These are phyloP conservation scores for Channa striata DNA, from an alignment of 2,797 vertebrate genomes.

Conservation along the genomic window DNA sequence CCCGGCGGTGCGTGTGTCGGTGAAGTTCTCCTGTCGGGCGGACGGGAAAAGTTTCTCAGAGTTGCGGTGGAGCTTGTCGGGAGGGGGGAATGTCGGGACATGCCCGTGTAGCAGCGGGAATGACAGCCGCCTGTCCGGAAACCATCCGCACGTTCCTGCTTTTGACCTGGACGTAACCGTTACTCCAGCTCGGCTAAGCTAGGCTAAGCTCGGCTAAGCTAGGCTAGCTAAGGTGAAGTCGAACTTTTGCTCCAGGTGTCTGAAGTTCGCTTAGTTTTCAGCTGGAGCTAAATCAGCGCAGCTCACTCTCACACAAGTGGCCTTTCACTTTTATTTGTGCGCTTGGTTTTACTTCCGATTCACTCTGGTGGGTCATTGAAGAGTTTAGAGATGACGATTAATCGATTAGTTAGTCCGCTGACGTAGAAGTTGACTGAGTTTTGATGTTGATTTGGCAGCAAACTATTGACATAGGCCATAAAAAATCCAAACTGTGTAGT, in stretches of 20 bases:
- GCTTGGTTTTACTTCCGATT: background rate
- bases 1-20: background rate
- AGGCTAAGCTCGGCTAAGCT: background rate
- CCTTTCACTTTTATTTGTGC: background rate
- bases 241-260: background rate
- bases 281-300: background rate
- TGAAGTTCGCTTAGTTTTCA: background rate
- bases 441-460: background rate
- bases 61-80: slow-evolving; percentile 33
- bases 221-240: background rate
- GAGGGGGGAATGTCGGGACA: slow-evolving; percentile 75
- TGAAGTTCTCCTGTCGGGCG: background rate
- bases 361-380: fast-evolving
- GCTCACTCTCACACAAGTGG: background rate
- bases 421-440: background rate
- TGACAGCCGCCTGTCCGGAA: slow-evolving; percentile 48
- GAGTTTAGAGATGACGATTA: background rate
- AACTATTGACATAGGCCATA: too few species aligned
- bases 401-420: background rate
- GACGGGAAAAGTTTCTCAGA: slow-evolving; percentile 16
- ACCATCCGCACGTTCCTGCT: too few species aligned
- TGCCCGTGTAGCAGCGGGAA: slow-evolving; percentile 55
- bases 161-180: too few species aligned
- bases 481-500: background rate
- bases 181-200: too few species aligned